Base-by-base conservation (phyloP, 2,113 vertebrate genomes). In the Monarcha castaneiventris region DNA sequence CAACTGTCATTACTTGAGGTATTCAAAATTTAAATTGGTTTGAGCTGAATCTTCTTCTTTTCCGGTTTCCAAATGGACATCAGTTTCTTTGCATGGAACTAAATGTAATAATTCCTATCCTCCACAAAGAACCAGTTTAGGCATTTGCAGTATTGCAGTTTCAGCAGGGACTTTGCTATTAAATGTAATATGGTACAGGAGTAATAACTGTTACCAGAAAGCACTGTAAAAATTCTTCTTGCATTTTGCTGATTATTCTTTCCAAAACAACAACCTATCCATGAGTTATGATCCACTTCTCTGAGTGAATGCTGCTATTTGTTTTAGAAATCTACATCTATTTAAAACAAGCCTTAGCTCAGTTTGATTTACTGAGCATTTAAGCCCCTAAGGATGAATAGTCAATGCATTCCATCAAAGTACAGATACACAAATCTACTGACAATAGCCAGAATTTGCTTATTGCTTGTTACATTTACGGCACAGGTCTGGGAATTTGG, bases 341-440 rank as follows among this genome's bases (percentile, higher is more conserved):
- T 91, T 91, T 96, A 85, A 93, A 94, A 88, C 43, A 77, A 96
- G 78, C 55, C 39, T 69, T 73, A 91, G 82, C 63, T 95, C 75
- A 74, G 30, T 96, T 94, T 96, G 89, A 96, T 94, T 95, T 95
- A 95, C 74, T 83, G 91, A 86, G 71, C 55, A 63, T 94, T 95
- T 95, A 93, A 95, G 58, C 79, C 89, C 71, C 72, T 62, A 73
- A 94, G 92, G 78, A 86, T 80, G 49, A 78, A 83, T 73, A 93
- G 78, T 85, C 77, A 79, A 78, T 96, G 91, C 67, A 89, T 85
- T 95, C 84, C 63, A 55, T 79, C 87, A 95, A 91, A 82, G 78
- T 76, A 85, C 35, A 91, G 87, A 85, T 85, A 89, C 67, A 87
- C 89, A 89, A 83, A 93, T 94, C 93, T 79, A 87, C 89, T 91